phyloP scores from a whole-genome alignment of 2,888 invertebrate genomes.

The Antitype chi region DNA sequence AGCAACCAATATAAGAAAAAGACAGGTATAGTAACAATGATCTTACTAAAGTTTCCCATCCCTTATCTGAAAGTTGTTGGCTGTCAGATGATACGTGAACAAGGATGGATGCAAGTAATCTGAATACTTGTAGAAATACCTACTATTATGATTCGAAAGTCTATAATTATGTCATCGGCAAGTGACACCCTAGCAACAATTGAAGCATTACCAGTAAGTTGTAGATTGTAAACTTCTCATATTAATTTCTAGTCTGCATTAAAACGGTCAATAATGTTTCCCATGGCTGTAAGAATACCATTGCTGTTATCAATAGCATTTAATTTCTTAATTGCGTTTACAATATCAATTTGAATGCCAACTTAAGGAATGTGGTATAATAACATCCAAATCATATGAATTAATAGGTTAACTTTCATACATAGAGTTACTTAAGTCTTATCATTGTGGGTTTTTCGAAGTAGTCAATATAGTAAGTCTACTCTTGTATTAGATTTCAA shows the following conservation, averaged over 20 bases:
- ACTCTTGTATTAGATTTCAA: background rate
- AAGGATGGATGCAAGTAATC: conserved; percentile 51
- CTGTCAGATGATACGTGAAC: conserved; percentile 41
- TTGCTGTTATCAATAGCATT: background rate
- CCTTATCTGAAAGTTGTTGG: conserved; percentile 43
- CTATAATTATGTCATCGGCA: conserved; percentile 19
- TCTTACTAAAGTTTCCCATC: conserved; percentile 29
- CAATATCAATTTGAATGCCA: background rate
- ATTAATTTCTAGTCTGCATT: background rate
- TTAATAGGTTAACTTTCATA: background rate
- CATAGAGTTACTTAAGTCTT: background rate
- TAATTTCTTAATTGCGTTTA: conserved; percentile 23
- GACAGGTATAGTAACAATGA: conserved; percentile 44
- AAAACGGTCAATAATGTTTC: background rate
- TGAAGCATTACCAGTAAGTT: conserved; percentile 26
- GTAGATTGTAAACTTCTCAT: conserved; percentile 6
- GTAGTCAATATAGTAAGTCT: background rate
- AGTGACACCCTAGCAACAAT: conserved; percentile 53
- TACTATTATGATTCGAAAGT: conserved; percentile 36
- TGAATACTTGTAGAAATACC: conserved; percentile 48
- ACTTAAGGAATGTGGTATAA: background rate
- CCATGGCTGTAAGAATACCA: background rate
- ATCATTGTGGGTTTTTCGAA: background rate
- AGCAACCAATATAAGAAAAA: conserved; percentile 13
- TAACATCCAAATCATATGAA: background rate